Percentiles rank a stretch among this genome's conserved stretches.
Conservation (phyloP, 2,888 invertebrate genomes). For the Tinea trinotella region DNA sequence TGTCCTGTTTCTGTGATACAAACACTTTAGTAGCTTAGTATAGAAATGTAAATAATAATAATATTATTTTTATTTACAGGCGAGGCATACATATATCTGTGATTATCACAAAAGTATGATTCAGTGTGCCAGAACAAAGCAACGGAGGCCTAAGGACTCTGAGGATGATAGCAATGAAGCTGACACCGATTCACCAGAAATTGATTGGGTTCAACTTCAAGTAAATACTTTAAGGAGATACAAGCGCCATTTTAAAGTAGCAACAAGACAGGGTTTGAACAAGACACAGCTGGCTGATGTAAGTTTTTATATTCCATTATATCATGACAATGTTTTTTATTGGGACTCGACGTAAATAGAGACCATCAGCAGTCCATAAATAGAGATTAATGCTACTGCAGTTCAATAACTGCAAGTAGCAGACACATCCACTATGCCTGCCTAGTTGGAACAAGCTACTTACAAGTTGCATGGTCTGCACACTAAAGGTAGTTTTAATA, state of each 20-base stretch:
- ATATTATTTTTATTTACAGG: slow-evolving; percentile 74
- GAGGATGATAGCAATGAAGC: slow-evolving; percentile 95
- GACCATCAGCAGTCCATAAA: too few species aligned
- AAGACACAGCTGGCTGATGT: slow-evolving; percentile 97
- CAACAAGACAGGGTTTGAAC: slow-evolving; percentile 91
- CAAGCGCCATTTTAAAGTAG: slow-evolving; percentile 93
- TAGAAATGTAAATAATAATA: neutral
- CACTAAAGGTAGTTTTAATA: too few species aligned
- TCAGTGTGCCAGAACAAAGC: slow-evolving; percentile 94
- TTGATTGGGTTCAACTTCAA: slow-evolving; percentile 94
- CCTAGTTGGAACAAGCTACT: too few species aligned
- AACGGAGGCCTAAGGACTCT: slow-evolving; percentile 89
- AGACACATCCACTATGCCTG: too few species aligned
- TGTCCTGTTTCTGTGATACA: neutral
- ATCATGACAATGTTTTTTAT: too few species aligned
- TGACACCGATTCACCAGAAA: slow-evolving; percentile 92
- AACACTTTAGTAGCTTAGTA: neutral
- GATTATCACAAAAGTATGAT: slow-evolving; percentile 97
- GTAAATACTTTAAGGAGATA: slow-evolving; percentile 94
- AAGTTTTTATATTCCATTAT: slow-evolving; percentile 37
- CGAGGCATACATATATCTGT: slow-evolving; percentile 96
- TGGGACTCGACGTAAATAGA: too few species aligned
- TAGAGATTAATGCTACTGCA: too few species aligned
- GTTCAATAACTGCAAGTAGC: too few species aligned
- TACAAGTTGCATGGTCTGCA: too few species aligned